Conservation (phyloP, 1,140 invertebrate genomes). For the Drosophila obscura region DNA sequence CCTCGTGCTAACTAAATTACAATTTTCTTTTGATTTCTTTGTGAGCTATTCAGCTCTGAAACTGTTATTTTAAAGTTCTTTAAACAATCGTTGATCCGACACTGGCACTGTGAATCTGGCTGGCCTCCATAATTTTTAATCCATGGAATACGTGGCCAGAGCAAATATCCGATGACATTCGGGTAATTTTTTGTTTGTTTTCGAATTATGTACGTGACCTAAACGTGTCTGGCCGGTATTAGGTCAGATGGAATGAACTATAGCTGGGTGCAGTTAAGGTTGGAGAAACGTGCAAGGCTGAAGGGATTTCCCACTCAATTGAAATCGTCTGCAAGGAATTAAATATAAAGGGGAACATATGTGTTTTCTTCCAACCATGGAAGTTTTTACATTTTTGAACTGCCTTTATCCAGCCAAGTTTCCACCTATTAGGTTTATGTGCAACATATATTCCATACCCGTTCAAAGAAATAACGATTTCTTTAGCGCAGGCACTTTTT, state of each 20-base stretch:
- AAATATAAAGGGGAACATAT: constrained; percentile 4
- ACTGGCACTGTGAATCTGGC: constrained; percentile 13
- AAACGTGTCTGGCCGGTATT: constrained; percentile 38
- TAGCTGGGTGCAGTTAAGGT: constrained; percentile 10
- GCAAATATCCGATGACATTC: constrained; percentile 40
- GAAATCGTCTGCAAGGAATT: constrained; percentile 9
- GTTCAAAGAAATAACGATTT: constrained; percentile 1
- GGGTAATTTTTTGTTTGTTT: constrained; percentile 40
- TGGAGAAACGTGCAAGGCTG: constrained; percentile 40
- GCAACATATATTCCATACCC: too few relatives aligned
- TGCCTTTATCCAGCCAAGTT: neutral
- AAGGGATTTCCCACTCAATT: constrained; percentile 35
- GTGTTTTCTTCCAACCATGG: too few relatives aligned
- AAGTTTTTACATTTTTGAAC: too few relatives aligned
- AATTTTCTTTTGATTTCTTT: constrained; percentile 29
- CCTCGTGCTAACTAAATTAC: constrained; percentile 16
- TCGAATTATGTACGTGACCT: constrained; percentile 54
- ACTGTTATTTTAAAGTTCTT: neutral
- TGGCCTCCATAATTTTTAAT: constrained; percentile 14
- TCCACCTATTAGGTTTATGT: neutral
- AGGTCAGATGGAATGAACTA: constrained; percentile 49
- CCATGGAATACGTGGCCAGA: constrained; percentile 20
- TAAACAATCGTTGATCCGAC: neutral
- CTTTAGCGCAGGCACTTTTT: constrained; percentile 15
- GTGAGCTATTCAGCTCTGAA: constrained; percentile 14